A percentile compares a stretch with the other conserved stretches of the same genome.
These are phyloP conservation scores for Drusus annulatus DNA, from an alignment of 1,140 invertebrate species.

Conservation along the genomic window DNA sequence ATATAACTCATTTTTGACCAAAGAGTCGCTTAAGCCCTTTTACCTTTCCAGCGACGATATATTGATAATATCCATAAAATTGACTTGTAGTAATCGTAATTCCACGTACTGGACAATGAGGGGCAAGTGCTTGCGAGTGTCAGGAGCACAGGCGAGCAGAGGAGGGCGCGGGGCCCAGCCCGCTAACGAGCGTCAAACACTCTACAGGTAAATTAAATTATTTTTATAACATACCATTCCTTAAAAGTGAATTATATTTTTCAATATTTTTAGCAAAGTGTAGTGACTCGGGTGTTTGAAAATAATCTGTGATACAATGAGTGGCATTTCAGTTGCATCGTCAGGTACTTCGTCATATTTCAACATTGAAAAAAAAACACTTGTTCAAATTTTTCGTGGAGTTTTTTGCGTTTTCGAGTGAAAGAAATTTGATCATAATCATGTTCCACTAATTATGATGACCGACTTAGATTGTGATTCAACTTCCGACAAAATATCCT, in stretches of 20 bases:
- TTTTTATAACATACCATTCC: not conserved
- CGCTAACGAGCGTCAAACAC: constrained; percentile 30
- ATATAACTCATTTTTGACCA: no score
- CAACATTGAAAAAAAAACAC: no score
- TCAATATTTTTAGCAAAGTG: constrained; percentile 21
- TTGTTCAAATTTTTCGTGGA: no score
- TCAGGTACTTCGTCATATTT: not conserved
- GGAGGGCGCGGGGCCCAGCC: not conserved
- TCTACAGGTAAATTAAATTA: constrained; percentile 27
- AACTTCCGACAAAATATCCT: no score
- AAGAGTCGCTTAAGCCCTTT: no score
- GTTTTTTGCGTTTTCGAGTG: no score
- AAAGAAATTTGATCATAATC: no score
- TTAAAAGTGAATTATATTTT: constrained; percentile 24
- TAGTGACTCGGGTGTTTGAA: not conserved
- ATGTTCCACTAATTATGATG: no score
- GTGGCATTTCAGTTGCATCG: not conserved
- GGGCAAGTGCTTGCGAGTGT: not conserved
- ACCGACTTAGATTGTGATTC: no score
- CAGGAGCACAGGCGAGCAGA: not conserved
- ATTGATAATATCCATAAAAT: no score
- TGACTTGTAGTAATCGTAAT: not conserved
- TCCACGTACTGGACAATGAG: not conserved
- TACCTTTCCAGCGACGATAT: no score
- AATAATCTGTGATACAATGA: constrained; percentile 9